These are phyloP conservation scores for Drosophila nigricruria DNA, from an alignment of 2,888 invertebrate species.

Conservation along the genomic window DNA sequence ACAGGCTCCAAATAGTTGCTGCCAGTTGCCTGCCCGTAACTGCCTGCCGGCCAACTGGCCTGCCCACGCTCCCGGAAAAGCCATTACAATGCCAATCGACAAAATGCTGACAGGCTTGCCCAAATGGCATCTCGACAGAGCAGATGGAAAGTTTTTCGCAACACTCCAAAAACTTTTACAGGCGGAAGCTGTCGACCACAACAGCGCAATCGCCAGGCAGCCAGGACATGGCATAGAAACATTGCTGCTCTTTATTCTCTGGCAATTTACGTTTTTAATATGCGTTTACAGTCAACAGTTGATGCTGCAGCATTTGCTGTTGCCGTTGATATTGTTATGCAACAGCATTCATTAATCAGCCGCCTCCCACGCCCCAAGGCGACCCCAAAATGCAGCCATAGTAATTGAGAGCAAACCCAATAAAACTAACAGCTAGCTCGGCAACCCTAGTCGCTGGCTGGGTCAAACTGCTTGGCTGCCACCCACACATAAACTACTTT, in stretches of 20 bases:
- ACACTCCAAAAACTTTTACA: slow-evolving; percentile 53
- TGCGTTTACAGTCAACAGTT: slow-evolving; percentile 30
- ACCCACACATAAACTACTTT: slow-evolving; percentile 64
- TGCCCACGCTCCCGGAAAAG: slow-evolving; percentile 48
- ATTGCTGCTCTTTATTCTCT: slow-evolving; percentile 15
- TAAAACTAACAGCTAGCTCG: slow-evolving; percentile 35
- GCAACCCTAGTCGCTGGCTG: slow-evolving; percentile 26
- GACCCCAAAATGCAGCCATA: slow-evolving; percentile 31
- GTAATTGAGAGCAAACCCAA: slow-evolving; percentile 58
- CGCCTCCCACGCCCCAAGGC: slow-evolving; percentile 36
- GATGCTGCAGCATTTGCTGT: slow-evolving; percentile 4
- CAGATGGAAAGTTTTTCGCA: slow-evolving; percentile 39
- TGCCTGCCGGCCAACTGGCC: slow-evolving; percentile 17
- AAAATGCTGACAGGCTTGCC: slow-evolving; percentile 58
- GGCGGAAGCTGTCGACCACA: slow-evolving; percentile 59
- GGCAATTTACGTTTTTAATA: slow-evolving; percentile 50
- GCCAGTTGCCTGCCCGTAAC: slow-evolving; percentile 15
- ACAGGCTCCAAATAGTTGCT: slow-evolving; percentile 58
- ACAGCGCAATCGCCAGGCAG: slow-evolving; percentile 11
- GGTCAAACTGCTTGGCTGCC: slow-evolving; percentile 37
- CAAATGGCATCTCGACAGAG: slow-evolving; percentile 44
- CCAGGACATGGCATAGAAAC: slow-evolving; percentile 12
- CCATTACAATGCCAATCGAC: slow-evolving; percentile 77
- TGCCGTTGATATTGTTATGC: slow-evolving; percentile 41
- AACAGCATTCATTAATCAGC: slow-evolving; percentile 72